These are phyloP conservation scores for Scleropages formosus DNA, from an alignment of 2,797 vertebrate genomes.

Conservation along the genomic window DNA sequence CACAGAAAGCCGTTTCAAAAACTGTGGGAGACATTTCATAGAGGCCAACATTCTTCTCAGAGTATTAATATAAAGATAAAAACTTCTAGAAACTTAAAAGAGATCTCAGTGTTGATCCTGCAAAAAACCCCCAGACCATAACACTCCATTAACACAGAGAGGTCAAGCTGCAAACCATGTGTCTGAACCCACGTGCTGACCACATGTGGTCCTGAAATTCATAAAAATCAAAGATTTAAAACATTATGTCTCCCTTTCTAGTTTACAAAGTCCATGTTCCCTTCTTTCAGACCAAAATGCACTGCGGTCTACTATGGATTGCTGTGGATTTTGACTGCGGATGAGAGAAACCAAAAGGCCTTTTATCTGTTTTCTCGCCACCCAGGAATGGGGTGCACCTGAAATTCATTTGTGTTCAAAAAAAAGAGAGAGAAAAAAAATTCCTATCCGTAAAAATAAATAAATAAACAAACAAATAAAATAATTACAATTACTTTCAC, in stretches of 20 bases:
- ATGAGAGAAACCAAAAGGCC: not conserved
- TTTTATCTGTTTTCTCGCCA: not conserved
- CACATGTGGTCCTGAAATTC: constrained; percentile 2
- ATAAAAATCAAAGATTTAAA: constrained; percentile 16
- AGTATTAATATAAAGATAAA: not conserved
- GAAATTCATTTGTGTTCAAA: not conserved
- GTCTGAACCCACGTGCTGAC: constrained; percentile 18
- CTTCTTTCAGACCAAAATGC: not conserved
- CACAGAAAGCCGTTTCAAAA: not conserved
- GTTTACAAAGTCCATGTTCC: not conserved
- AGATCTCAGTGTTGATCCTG: not conserved
- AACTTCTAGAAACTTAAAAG: constrained; percentile 4
- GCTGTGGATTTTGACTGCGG: not conserved
- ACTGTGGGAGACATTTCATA: not conserved
- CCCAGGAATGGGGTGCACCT: not conserved
- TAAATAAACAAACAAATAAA: no score
- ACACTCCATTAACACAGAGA: not conserved
- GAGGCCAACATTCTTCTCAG: not conserved
- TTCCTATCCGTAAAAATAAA: no score
- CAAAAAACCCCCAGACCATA: not conserved
- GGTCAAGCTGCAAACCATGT: constrained; percentile 22
- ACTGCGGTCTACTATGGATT: not conserved
- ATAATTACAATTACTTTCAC: no score
- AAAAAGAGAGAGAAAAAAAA: not conserved
- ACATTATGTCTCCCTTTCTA: not conserved